Base-by-base conservation (phyloP, 2,888 invertebrate genomes). In the Scaptomyza cyrtandrae region DNA sequence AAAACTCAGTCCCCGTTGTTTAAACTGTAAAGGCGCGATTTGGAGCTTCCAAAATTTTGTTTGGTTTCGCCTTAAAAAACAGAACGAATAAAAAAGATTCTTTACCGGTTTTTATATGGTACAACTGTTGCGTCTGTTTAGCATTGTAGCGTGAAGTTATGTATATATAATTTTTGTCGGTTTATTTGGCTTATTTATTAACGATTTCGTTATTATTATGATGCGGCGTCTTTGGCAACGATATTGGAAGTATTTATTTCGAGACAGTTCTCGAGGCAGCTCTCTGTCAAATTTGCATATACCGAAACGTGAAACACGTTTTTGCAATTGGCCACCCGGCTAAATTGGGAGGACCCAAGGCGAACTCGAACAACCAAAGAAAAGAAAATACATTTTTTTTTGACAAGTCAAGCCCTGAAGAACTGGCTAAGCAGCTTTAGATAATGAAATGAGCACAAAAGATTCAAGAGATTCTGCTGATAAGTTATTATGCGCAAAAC, bases 71-170 rank as follows among this genome's bases (percentile, higher is more conserved):
- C 37, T n/a, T 37, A 6, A n/a, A 7, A 35, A 24, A 19, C 1
- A 24, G 4, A 24, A 24, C 1, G 0, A 35, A 13, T 44, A 55
- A 46, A 56, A 57, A 59, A 72, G 44, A 50, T 75, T 71, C 58
- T 83, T 75, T 86, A 86, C 81, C 72, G 81, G 84, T 80, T 86
- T 86, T 50, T 50, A n/a, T 41, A 74, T 66, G 54, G 44, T 29
- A 48, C 63, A 73, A 71, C 14, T 48, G 63, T 56, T 55, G 49
- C 57, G 57, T 65, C 86, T 78, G 77, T 87, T 83, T 87, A 85
- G 79, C 86, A 87, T 70, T 82, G 66, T 79, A 63, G 86, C 88
- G 82, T 85, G 77, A 83, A 83, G 60, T 69, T 13, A 44, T 33
- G 19, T 19, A n/a, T 11, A 43, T 29, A 19, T 54, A 10, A 54